phyloP scores from a whole-genome alignment of 2,888 invertebrate genomes.

The Chrysolina oricalcia region DNA sequence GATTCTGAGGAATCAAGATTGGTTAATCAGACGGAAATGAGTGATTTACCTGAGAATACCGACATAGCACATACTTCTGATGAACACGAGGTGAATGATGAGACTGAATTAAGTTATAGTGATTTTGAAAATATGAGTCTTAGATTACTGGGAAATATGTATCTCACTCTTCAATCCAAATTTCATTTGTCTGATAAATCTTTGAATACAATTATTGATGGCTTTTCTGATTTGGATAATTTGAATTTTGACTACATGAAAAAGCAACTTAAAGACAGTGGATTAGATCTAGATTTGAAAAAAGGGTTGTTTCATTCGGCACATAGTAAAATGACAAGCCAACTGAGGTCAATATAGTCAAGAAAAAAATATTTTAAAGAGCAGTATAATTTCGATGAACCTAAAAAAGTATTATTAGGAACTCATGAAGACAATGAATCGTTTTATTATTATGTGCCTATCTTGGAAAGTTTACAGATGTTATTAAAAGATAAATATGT shows the following conservation, averaged over 20 bases:
- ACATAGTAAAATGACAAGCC: constrained; percentile 9
- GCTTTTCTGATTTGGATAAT: constrained; percentile 9
- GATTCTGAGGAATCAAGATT: no score
- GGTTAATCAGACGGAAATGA: background rate
- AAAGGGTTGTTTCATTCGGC: constrained; percentile 7
- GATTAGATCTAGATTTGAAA: background rate
- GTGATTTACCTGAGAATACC: background rate
- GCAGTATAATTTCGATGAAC: constrained; percentile 3
- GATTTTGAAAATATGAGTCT: background rate
- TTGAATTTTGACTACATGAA: constrained; percentile 6
- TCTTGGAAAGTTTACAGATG: background rate
- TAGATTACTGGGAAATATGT: constrained; percentile 11
- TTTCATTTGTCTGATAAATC: constrained; percentile 1
- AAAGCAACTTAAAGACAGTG: constrained; percentile 1
- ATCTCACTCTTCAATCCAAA: constrained; percentile 8
- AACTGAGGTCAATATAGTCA: constrained; percentile 5
- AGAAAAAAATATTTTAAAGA: constrained; percentile 10
- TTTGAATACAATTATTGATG: constrained; percentile 19
- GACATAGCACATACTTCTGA: background rate
- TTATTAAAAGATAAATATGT: background rate
- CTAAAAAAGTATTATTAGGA: constrained; percentile 7
- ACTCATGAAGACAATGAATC: background rate
- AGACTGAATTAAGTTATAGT: constrained; percentile 1
- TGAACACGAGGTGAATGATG: background rate
- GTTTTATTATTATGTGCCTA: background rate